Evolutionary conservation across 2,113 vertebrate genomes (phyloP).

Genomic region (Salminus brasiliensis): DNA sequence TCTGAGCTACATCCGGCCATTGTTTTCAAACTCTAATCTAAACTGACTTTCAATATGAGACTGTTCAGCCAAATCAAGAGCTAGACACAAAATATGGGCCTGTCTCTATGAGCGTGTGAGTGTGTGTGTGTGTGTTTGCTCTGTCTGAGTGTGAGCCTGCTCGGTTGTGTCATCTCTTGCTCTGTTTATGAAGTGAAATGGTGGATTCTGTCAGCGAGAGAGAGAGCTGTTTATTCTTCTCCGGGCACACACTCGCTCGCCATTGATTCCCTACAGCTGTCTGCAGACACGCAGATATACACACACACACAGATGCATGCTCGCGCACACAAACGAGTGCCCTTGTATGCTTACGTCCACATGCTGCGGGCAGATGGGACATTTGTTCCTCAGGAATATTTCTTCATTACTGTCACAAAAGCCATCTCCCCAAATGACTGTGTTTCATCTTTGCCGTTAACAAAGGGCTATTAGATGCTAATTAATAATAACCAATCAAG

Average conservation of each 20-base stretch:
- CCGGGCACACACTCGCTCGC: slow-evolving; percentile 8
- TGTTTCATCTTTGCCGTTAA: slow-evolving; percentile 54
- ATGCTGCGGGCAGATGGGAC: slow-evolving; percentile 60
- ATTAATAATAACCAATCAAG: slow-evolving; percentile 30
- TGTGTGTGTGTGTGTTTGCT: slow-evolving; percentile 17
- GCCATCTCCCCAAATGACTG: slow-evolving; percentile 54
- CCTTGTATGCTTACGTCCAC: slow-evolving; percentile 15
- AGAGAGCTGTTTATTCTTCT: slow-evolving; percentile 38
- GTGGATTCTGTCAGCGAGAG: slow-evolving; percentile 12
- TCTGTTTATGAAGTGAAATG: slow-evolving; percentile 37
- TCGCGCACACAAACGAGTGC: slow-evolving; percentile 23
- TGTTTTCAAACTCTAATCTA: slow-evolving; percentile 25
- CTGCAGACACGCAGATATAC: not conserved
- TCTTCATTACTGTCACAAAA: slow-evolving; percentile 62
- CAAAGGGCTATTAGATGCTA: not conserved
- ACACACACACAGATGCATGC: slow-evolving; percentile 11
- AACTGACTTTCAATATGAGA: slow-evolving; percentile 15
- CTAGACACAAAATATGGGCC: not conserved
- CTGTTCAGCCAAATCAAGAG: not conserved
- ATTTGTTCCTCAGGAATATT: slow-evolving; percentile 65
- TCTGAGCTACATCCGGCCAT: not conserved
- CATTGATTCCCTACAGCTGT: slow-evolving; percentile 39
- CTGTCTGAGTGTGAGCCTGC: not conserved
- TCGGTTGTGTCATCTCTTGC: slow-evolving; percentile 24
- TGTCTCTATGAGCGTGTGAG: not conserved